Evolutionary conservation across 2,113 vertebrate genomes (phyloP).

Genomic region (Chamaetylas fuelleborni): DNA sequence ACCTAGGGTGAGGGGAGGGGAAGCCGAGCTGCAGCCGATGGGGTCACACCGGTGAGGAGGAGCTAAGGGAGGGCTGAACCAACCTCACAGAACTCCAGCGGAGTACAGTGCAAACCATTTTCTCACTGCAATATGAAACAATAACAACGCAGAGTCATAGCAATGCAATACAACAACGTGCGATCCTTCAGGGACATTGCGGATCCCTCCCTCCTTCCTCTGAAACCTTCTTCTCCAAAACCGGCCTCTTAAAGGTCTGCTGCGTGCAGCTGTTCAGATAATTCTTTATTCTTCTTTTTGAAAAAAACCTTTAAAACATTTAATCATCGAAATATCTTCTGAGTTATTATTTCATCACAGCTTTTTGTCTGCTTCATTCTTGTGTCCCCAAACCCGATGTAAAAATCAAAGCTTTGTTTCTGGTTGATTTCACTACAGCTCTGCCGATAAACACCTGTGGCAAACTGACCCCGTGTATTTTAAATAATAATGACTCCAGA

Average conservation of each 20-base stretch:
- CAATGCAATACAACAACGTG: background rate
- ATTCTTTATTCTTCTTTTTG: background rate
- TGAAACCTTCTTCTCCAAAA: background rate
- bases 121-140: no score
- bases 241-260: background rate
- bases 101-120: no score
- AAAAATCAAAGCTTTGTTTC: background rate
- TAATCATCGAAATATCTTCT: background rate
- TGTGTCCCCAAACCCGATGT: background rate
- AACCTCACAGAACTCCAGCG: no score
- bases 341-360: background rate
- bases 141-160: no score
- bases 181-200: background rate
- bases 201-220: background rate
- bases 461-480: background rate
- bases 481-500: background rate
- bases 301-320: background rate
- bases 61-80: no score
- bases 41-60: no score
- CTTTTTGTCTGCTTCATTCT: background rate
- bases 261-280: background rate
- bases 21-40: no score
- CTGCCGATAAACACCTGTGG: background rate
- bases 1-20: no score
- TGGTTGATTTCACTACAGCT: background rate